phyloP scores from a whole-genome alignment of 2,888 invertebrate species.

The Parascotia fuliginaria region DNA sequence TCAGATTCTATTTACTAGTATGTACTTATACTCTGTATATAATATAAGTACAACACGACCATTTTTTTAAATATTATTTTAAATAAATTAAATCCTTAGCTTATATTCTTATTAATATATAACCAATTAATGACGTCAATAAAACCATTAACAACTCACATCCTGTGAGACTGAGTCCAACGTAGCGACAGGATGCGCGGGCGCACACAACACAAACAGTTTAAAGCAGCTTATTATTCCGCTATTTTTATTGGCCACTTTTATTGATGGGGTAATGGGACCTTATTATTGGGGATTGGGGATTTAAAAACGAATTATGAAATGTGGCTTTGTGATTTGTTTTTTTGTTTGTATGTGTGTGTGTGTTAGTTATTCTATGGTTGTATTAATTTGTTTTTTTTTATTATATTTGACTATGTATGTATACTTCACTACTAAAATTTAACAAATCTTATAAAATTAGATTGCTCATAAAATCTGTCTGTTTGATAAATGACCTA shows the following conservation, averaged over 20 bases:
- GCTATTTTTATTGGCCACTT: conserved; percentile 40
- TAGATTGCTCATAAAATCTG: too few relatives aligned
- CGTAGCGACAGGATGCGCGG: conserved; percentile 32
- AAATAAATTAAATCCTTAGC: too few relatives aligned
- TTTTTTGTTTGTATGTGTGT: conserved; percentile 20
- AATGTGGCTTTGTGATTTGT: conserved; percentile 28
- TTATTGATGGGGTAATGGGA: conserved; percentile 11
- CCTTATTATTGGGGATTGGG: conserved; percentile 14
- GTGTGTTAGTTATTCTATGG: conserved; percentile 16
- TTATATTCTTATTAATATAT: not conserved
- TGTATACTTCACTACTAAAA: too few relatives aligned
- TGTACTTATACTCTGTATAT: too few relatives aligned
- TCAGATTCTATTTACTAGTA: too few relatives aligned
- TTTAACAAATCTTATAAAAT: too few relatives aligned
- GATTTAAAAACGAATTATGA: conserved; percentile 20
- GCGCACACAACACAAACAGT: conserved; percentile 29
- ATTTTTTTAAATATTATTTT: too few relatives aligned
- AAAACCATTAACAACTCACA: conserved; percentile 8
- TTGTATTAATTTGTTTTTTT: conserved; percentile 16
- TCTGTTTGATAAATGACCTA: too few relatives aligned
- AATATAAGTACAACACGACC: too few relatives aligned
- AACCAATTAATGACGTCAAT: conserved; percentile 8
- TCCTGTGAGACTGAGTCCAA: conserved; percentile 11
- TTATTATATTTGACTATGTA: not conserved
- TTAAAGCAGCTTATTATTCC: conserved; percentile 44